phyloP scores from a whole-genome alignment of 2,888 invertebrate genomes.

The Diabrotica balteata region DNA sequence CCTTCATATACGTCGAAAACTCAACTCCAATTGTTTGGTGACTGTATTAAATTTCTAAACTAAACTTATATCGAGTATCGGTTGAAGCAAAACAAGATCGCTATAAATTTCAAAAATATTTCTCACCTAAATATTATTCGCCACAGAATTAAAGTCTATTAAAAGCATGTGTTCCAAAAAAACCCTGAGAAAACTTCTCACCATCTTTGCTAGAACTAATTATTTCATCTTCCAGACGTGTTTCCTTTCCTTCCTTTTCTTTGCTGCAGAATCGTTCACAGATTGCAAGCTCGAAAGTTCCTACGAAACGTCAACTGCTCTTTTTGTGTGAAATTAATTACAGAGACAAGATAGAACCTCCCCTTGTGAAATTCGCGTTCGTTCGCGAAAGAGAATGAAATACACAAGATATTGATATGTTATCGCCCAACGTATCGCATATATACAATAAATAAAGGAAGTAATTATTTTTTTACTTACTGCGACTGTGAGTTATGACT shows the following conservation, averaged over 20 bases:
- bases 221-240: background rate
- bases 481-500: conserved; percentile 39
- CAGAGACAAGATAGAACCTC: conserved; percentile 7
- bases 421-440: conserved; percentile 39
- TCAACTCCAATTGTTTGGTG: no score
- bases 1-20: no score
- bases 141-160: no score
- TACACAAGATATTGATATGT: conserved; percentile 42
- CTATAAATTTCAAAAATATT: no score
- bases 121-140: no score
- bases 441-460: conserved; percentile 45
- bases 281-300: conserved; percentile 4
- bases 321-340: conserved; percentile 17
- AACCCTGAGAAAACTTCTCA: background rate
- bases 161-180: background rate
- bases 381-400: conserved; percentile 18
- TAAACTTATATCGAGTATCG: no score
- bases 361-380: conserved; percentile 8
- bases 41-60: no score
- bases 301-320: background rate
- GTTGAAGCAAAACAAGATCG: no score
- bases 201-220: background rate
- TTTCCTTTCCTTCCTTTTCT: background rate
- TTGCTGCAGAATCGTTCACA: background rate
- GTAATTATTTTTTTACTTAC: conserved; percentile 47